A percentile compares a stretch with the other conserved stretches of the same genome.
Conservation (phyloP, 2,113 vertebrate genomes). For the Hyperopisus bebe region DNA sequence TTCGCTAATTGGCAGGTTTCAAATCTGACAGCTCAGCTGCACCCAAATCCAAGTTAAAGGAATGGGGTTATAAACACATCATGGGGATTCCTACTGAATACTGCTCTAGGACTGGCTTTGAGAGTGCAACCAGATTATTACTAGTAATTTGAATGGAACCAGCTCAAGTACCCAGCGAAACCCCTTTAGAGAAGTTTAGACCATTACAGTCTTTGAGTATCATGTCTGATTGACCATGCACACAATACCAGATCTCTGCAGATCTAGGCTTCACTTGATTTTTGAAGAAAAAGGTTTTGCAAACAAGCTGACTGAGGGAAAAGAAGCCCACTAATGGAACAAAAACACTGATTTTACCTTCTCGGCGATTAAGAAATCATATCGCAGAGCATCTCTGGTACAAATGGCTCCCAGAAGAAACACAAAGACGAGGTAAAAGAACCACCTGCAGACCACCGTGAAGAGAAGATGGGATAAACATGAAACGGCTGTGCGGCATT, state of each 20-base stretch:
- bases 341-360: slow-evolving; percentile 68
- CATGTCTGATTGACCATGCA: not conserved
- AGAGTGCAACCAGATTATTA: not conserved
- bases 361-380: slow-evolving; percentile 95
- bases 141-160: not conserved
- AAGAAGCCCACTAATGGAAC: not conserved
- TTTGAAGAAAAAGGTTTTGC: not conserved
- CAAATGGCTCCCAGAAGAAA: slow-evolving; percentile 91
- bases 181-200: not conserved
- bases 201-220: not conserved
- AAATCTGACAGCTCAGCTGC: not conserved
- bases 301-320: not conserved
- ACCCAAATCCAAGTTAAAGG: not conserved
- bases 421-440: slow-evolving; percentile 91
- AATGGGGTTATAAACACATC: not conserved
- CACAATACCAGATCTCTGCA: not conserved
- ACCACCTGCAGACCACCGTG: slow-evolving; percentile 76
- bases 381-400: slow-evolving; percentile 82
- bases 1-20: not conserved
- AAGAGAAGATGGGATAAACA: not conserved
- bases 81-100: not conserved
- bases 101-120: not conserved
- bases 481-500: not conserved
- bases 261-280: not conserved
- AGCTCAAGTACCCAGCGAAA: no score